A percentile compares a stretch with the other conserved stretches of the same genome.
Conservation (phyloP, 2,888 invertebrate genomes). For the Parapristionchus giblindavisi region DNA sequence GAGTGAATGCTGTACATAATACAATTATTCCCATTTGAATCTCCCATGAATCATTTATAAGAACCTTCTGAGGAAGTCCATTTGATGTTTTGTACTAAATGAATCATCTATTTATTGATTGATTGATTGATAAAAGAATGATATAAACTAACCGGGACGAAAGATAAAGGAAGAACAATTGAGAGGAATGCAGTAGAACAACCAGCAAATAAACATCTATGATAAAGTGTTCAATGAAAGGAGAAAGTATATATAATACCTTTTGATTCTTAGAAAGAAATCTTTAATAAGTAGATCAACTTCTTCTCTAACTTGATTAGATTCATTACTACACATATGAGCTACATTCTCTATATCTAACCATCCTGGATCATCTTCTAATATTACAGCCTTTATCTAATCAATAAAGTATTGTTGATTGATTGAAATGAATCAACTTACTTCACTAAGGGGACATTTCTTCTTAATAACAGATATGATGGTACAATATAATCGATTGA, state of each 20-base stretch:
- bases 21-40: conserved; percentile 84
- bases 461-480: background rate
- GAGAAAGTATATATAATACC: conserved; percentile 68
- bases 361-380: conserved; percentile 48
- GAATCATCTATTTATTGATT: background rate
- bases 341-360: conserved; percentile 57
- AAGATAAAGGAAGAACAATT: conserved; percentile 87
- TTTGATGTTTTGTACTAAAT: conserved; percentile 58
- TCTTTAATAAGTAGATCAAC: conserved; percentile 85
- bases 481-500: background rate
- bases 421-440: too few species aligned
- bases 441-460: too few species aligned
- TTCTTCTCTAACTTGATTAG: conserved; percentile 74
- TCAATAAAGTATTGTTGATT: too few species aligned
- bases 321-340: conserved; percentile 56
- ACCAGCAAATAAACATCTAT: conserved; percentile 81
- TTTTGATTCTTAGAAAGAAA: conserved; percentile 88
- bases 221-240: too few species aligned
- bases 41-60: conserved; percentile 63
- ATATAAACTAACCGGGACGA: conserved; percentile 79
- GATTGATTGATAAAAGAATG: background rate
- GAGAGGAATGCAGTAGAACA: conserved; percentile 87
- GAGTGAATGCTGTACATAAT: conserved; percentile 84
- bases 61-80: conserved; percentile 56
- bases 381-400: conserved; percentile 46